Evolutionary conservation across 2,797 vertebrate species (phyloP), one percentile per base, ranked within the genome.

Genomic region (Taenioides sp.): DNA sequence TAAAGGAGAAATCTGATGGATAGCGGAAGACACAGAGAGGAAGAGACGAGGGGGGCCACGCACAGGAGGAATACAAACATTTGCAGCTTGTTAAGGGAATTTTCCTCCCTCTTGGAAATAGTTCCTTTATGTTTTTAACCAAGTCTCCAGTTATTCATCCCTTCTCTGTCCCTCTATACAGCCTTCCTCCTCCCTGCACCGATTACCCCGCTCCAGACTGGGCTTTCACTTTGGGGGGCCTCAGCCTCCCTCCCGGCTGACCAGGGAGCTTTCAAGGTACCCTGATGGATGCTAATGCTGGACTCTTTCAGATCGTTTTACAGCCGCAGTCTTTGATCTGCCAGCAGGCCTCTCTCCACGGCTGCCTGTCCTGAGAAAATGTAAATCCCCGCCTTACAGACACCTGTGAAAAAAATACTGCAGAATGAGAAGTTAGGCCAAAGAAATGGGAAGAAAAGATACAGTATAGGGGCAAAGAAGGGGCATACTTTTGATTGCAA

Each of bases 251-350:
- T 93, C 90, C 91, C 93, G 91, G 87, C 91, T 87, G 88, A 94
- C 93, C 89, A 93, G 94, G 93, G 94, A 91, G 90, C 93, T 94
- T 94, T 95, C 94, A 95, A 94, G 94, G 93, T 94, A 95, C 91
- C 92, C 92, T 95, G 95, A 95, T 95, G 94, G 95, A 95, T 95
- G 94, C 93, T 95, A 95, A 94, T 94, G 93, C 92, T 77, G 93
- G 90, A 94, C 93, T 93, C 92, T 95, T 95, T 95, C 94, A 94
- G 94, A 95, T 96, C 91, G 77, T 93, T 96, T 96, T 95, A 95
- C 94, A 92, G 91, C 86, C 78, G 81, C 79, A 87, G 91, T 89
- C 94, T 95, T 95, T 96, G 95, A 96, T 96, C 95, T 94, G 93
- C 95, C 94, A 95, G 92, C 93, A 94, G 92, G 89, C 92, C 88